These are phyloP conservation scores for Helleia helle DNA, from an alignment of 2,888 invertebrate species.

Conservation along the genomic window DNA sequence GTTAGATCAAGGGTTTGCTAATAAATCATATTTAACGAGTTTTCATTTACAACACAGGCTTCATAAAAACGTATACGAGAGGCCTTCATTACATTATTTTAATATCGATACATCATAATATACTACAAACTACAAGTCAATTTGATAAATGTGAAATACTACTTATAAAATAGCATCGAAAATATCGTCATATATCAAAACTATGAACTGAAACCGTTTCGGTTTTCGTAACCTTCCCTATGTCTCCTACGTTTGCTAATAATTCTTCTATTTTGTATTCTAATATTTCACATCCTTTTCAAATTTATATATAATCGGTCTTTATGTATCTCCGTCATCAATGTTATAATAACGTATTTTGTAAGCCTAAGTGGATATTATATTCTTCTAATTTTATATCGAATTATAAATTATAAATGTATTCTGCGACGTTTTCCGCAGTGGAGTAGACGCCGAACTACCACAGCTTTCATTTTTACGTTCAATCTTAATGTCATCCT, in stretches of 20 bases:
- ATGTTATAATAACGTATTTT: slow-evolving; percentile 56
- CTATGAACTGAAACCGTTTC: slow-evolving; percentile 1
- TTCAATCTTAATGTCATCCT: neutral
- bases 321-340: slow-evolving; percentile 4
- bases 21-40: slow-evolving; percentile 27
- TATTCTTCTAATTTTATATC: slow-evolving; percentile 74
- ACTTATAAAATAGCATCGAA: slow-evolving; percentile 19
- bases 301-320: slow-evolving; percentile 4
- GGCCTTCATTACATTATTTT: slow-evolving; percentile 3
- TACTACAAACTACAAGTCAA: slow-evolving; percentile 56
- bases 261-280: slow-evolving; percentile 7
- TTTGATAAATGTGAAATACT: too few relatives aligned
- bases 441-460: slow-evolving; percentile 2
- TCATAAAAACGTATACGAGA: neutral
- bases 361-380: slow-evolving; percentile 70
- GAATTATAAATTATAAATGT: slow-evolving; percentile 44
- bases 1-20: slow-evolving; percentile 35
- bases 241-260: slow-evolving; percentile 1
- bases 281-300: slow-evolving; percentile 4
- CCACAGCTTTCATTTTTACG: neutral
- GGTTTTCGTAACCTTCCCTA: neutral
- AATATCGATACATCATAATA: slow-evolving; percentile 17
- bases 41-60: slow-evolving; percentile 14
- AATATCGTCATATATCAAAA: slow-evolving; percentile 13
- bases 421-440: slow-evolving; percentile 26